These are phyloP conservation scores for Crocodylus rhombifer DNA, from an alignment of 2,797 vertebrate genomes.

Conservation along the genomic window DNA sequence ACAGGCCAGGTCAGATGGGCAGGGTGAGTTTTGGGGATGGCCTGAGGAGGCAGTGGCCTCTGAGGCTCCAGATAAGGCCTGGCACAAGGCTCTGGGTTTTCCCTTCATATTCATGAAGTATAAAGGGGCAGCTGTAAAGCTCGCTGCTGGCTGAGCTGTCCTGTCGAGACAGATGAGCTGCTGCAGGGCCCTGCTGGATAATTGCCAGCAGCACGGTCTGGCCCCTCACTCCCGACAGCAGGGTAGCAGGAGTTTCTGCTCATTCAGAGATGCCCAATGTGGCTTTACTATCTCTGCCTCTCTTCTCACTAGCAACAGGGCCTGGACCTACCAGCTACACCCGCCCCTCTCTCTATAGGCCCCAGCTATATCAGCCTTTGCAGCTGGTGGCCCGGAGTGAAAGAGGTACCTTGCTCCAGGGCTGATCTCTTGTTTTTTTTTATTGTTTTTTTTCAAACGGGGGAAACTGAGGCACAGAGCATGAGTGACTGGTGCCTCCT, in stretches of 20 bases:
- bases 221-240: neutral
- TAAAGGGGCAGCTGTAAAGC: conserved; percentile 69
- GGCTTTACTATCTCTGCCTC: neutral
- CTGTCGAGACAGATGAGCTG: conserved; percentile 73
- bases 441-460: too few relatives aligned
- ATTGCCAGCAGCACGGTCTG: conserved; percentile 53
- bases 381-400: neutral
- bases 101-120: conserved; percentile 75
- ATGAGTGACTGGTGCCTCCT: too few relatives aligned
- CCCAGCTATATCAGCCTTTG: too few relatives aligned
- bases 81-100: conserved; percentile 45
- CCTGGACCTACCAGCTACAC: neutral
- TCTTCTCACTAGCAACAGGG: neutral
- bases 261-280: neutral
- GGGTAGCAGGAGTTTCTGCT: neutral
- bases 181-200: conserved; percentile 62
- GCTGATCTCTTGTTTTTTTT: too few relatives aligned
- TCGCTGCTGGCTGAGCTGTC: conserved; percentile 74
- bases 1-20: conserved; percentile 3
- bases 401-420: neutral
- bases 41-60: conserved; percentile 34
- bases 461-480: too few relatives aligned
- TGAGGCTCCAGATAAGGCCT: conserved; percentile 59
- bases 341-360: neutral
- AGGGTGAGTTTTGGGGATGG: neutral